Percentiles rank a stretch among this genome's conserved stretches.
phyloP scores from a whole-genome alignment of 2,888 invertebrate genomes.

The Rhingia rostrata region DNA sequence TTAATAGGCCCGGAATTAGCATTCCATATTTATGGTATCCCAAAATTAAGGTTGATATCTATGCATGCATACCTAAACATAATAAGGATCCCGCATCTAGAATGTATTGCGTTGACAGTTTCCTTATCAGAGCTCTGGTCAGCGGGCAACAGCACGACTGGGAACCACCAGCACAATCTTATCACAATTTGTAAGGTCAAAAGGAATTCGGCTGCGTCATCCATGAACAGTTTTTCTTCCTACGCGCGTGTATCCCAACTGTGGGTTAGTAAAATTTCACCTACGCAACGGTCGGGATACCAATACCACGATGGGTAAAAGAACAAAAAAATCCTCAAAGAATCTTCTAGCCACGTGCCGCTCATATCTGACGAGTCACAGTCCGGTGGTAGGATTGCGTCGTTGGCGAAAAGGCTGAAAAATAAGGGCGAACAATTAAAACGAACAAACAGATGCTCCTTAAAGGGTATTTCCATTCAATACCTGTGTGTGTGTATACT shows the following conservation, averaged over 20 bases:
- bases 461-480: neutral
- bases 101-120: too few relatives aligned
- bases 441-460: constrained; percentile 52
- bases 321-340: constrained; percentile 1
- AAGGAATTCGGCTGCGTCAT: neutral
- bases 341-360: neutral
- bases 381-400: neutral
- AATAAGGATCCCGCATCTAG: too few relatives aligned
- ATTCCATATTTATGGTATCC: too few relatives aligned
- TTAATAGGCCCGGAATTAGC: too few relatives aligned
- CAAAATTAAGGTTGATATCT: too few relatives aligned
- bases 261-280: constrained; percentile 9
- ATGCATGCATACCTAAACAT: too few relatives aligned
- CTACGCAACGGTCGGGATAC: neutral
- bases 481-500: too few relatives aligned
- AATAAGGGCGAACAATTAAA: constrained; percentile 46
- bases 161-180: neutral
- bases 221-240: constrained; percentile 1
- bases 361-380: constrained; percentile 1
- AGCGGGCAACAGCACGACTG: too few relatives aligned
- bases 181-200: constrained; percentile 30
- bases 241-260: neutral
- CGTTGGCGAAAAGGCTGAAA: constrained; percentile 17
- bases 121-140: too few relatives aligned
- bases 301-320: neutral